Base-by-base conservation (phyloP, 2,888 invertebrate species). In the Deilephila porcellus region DNA sequence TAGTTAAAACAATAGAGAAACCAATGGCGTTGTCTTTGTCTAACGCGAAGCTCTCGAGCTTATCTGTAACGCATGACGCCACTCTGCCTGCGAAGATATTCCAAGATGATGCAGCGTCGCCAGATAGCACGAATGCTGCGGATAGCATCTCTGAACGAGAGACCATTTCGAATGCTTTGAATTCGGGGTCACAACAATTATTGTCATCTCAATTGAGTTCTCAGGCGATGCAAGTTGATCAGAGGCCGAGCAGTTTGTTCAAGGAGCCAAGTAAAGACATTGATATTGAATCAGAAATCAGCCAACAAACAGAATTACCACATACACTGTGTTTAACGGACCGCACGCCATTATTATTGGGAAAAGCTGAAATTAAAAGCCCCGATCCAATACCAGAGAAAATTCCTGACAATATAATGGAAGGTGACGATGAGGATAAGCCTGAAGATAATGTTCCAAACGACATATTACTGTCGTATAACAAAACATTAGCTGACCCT, bases 51-150 rank as follows among this genome's bases (percentile, higher is more conserved):
- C 82, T 95, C 19, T 96, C 96, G 0, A 95, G 96, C 77, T 90
- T 96, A 64, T 93, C 95, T 0, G 95, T 95, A 8, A 90, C 94
- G 0, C 95, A 96, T 81, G 96, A 96, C 82, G 95, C 91, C 76
- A 95, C 95, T 11, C 88, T 96, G 25, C 96, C 96, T 0, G 96
- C 96, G 8, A 96, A 96, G 85, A 96, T 96, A 82, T 96, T 96
- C 83, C 96, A 96, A 86, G 96, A 96, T 80, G 96, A 96, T 78
- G 96, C 95, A 0, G 95, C 96, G 0, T 96, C 96, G 0, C 96
- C 96, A 0, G 96, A 96, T 77, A 92, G 93, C 75, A 91, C 94
- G 2, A 90, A 91, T 5, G 80, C 85, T 0, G 83, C 88, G 4
- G 93, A 93, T 76, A 85, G 79, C 74, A 85, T 83, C 75, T 76